These are phyloP conservation scores for Platanista minor DNA, from an alignment of 2,113 vertebrate species.

Conservation along the genomic window DNA sequence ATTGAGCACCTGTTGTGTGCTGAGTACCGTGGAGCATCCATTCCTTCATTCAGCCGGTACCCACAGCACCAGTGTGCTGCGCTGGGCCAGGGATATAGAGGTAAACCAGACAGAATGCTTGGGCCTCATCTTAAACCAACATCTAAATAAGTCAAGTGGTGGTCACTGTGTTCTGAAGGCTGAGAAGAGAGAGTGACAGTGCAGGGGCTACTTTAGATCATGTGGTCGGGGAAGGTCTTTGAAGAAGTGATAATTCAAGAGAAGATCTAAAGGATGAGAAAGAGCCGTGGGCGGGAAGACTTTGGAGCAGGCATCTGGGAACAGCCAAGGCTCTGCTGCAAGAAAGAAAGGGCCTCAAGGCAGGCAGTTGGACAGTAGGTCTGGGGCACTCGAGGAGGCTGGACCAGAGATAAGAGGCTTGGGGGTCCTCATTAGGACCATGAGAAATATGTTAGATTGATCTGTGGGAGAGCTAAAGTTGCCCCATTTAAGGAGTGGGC, in stretches of 20 bases:
- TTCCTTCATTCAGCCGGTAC: background rate
- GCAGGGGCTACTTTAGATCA: background rate
- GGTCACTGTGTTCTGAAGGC: background rate
- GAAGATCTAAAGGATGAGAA: background rate
- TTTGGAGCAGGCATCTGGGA: background rate
- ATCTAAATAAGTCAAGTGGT: background rate
- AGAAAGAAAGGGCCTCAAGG: background rate
- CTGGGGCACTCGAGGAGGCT: background rate
- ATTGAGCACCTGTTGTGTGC: background rate
- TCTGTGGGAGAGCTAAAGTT: background rate
- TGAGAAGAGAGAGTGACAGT: background rate
- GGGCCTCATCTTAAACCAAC: background rate
- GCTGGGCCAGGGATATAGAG: background rate
- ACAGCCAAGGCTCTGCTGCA: background rate
- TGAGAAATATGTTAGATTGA: background rate
- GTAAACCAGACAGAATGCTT: background rate
- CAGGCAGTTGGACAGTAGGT: background rate
- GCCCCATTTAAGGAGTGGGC: background rate
- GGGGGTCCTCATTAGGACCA: background rate
- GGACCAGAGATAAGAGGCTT: background rate
- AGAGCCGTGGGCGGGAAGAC: background rate
- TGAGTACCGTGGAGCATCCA: background rate
- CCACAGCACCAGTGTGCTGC: background rate
- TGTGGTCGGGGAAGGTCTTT: background rate
- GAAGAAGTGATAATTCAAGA: background rate